Evolutionary conservation across 2,888 invertebrate species (phyloP).

Genomic region (Iselma pallidipennis): DNA sequence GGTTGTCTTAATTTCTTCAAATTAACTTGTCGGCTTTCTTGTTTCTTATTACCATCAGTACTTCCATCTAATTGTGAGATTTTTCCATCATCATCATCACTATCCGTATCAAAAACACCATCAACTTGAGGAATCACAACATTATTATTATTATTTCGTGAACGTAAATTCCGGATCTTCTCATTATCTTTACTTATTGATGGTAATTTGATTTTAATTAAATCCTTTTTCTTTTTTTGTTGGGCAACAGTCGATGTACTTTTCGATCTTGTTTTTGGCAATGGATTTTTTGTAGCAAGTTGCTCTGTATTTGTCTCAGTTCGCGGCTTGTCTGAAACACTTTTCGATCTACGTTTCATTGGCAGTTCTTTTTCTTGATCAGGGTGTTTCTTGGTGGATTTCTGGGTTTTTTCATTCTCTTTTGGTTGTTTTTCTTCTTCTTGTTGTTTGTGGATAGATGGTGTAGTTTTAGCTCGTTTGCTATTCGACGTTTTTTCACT

Average conservation of each 20-base stretch:
- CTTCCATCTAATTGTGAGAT: constrained; percentile 13
- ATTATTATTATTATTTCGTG: constrained; percentile 4
- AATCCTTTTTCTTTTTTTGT: constrained; percentile 10
- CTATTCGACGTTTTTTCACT: too few species aligned
- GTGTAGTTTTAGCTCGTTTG: neutral
- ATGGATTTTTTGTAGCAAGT: neutral
- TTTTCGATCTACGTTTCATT: constrained; percentile 1
- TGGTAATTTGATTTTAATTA: constrained; percentile 18
- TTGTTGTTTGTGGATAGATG: neutral
- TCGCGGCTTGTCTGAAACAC: neutral
- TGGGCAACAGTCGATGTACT: neutral
- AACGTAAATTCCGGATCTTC: neutral
- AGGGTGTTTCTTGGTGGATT: neutral
- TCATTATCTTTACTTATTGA: neutral
- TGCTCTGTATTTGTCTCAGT: constrained; percentile 1
- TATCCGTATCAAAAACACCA: constrained; percentile 33
- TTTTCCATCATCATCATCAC: constrained; percentile 15
- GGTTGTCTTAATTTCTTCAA: neutral
- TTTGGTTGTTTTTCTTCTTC: neutral
- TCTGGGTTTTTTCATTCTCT: neutral
- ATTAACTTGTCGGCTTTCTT: neutral
- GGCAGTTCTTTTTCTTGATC: neutral
- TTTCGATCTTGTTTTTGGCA: constrained; percentile 3
- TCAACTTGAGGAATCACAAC: constrained; percentile 36
- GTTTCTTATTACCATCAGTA: neutral